Base-by-base conservation (phyloP, 1,140 invertebrate genomes). In the Neodiprion lecontei region DNA sequence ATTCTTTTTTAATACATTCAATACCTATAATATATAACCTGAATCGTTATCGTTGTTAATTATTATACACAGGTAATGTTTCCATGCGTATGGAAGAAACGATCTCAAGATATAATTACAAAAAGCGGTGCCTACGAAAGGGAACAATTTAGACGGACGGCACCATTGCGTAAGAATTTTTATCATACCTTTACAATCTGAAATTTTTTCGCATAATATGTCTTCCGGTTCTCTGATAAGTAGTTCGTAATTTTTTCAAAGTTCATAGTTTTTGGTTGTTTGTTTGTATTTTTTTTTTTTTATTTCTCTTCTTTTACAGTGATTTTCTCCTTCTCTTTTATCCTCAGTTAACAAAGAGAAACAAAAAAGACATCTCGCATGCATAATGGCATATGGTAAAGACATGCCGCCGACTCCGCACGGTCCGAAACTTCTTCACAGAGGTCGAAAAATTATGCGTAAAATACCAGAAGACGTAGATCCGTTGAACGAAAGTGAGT, bases 321-420 rank as follows among this genome's bases (percentile, higher is more conserved):
- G 5, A 61, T 14, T 61, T 61, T 5, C 7, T 61, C 4, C 0
- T 61, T 61, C 11, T 61, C 28, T 40, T 40, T 61, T 61, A 5
- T 9, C n/a, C 73, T 79, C 48, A 89, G 88, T 76, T 10, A 85
- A 85, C 67, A 86, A 83, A 70, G 87, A 89, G 1, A 83, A 81
- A 28, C 85, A 89, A 70, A 89, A 89, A 74, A 80, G 86, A 74
- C 84, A 87, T n/a, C 77, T 89, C 11, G 88, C 88, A 1, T 85
- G 84, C 28, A 80, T 89, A 72, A 89, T 89, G 89, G 83, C 89
- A 47, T 89, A 85, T 74, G 89, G 89, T 1, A 87, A 87, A 74
- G 85, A 89, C 21, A 85, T 89, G 82, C 88, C 88, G 23, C 84
- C 85, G 40, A 88, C 87, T 9, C 85, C 87, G 1, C 82, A 79